Base-by-base conservation (phyloP, 2,113 vertebrate genomes). In the Platycercus adscitus region DNA sequence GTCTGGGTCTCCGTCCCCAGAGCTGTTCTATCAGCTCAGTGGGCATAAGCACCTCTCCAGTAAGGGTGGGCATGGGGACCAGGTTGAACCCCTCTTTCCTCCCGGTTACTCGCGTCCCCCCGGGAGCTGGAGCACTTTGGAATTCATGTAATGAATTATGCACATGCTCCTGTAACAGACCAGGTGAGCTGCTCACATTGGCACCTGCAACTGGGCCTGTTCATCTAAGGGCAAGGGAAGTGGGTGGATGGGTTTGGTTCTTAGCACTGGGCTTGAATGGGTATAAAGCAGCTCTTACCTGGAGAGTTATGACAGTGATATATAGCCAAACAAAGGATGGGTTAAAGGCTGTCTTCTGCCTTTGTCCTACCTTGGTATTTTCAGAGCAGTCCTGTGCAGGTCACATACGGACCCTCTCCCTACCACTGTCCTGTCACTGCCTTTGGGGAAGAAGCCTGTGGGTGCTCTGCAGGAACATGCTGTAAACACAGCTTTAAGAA, bases 61-160 rank as follows among this genome's bases (percentile, higher is more conserved):
- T 11, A 9, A 52, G n/a, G 0, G 4, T 31, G 56, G 39, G 18
- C 28, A 7, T 1, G 31, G 39, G 47, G 46, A 29, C 43, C 0
- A 11, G 24, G 37, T 31, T 14, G 16, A 29, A 19, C 15, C 17
- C 58, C 20, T 47, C 6, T 0, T 29, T 41, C 9, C 20, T 66
- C 39, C 24, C 6, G 6, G 28, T 1, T 25, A 15, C 33, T 20
- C 1, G 0, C 23, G 19, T 17, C 35, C 58, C 50, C 25, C 31
- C 41, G 24, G 41, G 39, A 72, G 31, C 13, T 49, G 19, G 24
- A 4, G 33, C 15, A 2, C 65, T 61, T 26, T 55, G 24, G 37
- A 28, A 43, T 14, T 21, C 7, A 10, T 9, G 37, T n/a, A 47
- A 47, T 72, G 13, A 56, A 7, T 50, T n/a, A 26, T 20, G 46